phyloP scores from a whole-genome alignment of 2,113 vertebrate genomes.

The Aplodontia rufa region DNA sequence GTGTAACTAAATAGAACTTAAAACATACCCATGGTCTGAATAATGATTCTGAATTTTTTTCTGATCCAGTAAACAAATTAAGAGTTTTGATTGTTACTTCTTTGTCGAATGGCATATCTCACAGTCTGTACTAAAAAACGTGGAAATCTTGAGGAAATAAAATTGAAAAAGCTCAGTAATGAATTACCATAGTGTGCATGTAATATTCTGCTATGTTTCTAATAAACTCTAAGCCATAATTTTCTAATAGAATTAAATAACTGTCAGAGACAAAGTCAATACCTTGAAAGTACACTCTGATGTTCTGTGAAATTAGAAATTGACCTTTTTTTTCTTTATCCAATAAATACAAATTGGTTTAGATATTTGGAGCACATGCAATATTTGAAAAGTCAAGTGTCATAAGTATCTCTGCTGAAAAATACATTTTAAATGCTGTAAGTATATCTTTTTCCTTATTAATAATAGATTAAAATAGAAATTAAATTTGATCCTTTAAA shows the following conservation, averaged over 20 bases:
- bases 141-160: constrained; percentile 19
- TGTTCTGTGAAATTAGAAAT: constrained; percentile 68
- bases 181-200: constrained; percentile 15
- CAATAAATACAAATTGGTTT: constrained; percentile 24
- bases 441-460: background rate
- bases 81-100: constrained; percentile 19
- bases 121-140: background rate
- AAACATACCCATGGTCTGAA: background rate
- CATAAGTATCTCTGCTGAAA: constrained; percentile 13
- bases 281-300: constrained; percentile 42
- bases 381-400: constrained; percentile 31
- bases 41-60: constrained; percentile 37
- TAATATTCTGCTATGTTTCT: constrained; percentile 50
- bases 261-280: constrained; percentile 64
- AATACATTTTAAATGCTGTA: background rate
- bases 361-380: constrained; percentile 11
- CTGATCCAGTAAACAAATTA: constrained; percentile 17
- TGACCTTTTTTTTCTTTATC: constrained; percentile 41
- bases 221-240: constrained; percentile 48
- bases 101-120: background rate
- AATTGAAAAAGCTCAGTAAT: constrained; percentile 36
- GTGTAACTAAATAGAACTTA: background rate
- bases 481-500: background rate
- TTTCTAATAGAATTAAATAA: constrained; percentile 66
- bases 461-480: background rate